Percentiles rank a stretch among this genome's conserved stretches.
These are phyloP conservation scores for Pelosia muscerda DNA, from an alignment of 2,888 invertebrate species.

Conservation along the genomic window DNA sequence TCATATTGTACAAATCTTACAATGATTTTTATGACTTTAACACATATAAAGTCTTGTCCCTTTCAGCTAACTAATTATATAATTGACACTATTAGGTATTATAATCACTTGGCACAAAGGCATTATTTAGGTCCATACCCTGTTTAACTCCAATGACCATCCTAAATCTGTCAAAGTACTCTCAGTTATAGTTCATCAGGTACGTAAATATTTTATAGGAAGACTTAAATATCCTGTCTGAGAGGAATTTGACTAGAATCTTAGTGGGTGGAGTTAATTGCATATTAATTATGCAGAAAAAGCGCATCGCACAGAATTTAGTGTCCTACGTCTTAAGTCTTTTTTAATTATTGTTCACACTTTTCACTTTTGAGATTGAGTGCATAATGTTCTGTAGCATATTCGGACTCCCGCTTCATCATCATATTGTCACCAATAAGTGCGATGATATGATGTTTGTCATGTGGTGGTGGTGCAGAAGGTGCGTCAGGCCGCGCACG, in stretches of 20 bases:
- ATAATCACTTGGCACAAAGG: constrained; percentile 87
- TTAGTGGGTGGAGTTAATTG: constrained; percentile 76
- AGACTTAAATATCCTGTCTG: constrained; percentile 76
- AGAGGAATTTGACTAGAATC: constrained; percentile 83
- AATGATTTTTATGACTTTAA: constrained; percentile 76
- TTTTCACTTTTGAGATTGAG: constrained; percentile 85
- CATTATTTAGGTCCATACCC: constrained; percentile 84
- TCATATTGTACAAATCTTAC: constrained; percentile 81
- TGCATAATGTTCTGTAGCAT: constrained; percentile 78
- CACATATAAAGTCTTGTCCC: constrained; percentile 78
- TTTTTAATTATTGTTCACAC: constrained; percentile 83
- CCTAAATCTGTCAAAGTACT: constrained; percentile 80
- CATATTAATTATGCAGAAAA: constrained; percentile 56
- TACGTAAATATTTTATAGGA: constrained; percentile 66
- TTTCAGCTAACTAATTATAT: constrained; percentile 78
- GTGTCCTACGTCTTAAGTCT: constrained; percentile 59
- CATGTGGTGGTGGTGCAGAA: constrained; percentile 64
- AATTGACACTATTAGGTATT: constrained; percentile 84
- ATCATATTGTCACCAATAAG: constrained; percentile 84
- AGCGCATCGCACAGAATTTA: constrained; percentile 62
- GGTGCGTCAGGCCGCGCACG: constrained; percentile 74
- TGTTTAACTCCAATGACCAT: constrained; percentile 79
- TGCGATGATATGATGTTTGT: constrained; percentile 84
- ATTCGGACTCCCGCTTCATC: constrained; percentile 80
- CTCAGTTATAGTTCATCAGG: constrained; percentile 70